These are phyloP conservation scores for Gallinago solitaria DNA, from an alignment of 2,797 vertebrate genomes.

Conservation along the genomic window DNA sequence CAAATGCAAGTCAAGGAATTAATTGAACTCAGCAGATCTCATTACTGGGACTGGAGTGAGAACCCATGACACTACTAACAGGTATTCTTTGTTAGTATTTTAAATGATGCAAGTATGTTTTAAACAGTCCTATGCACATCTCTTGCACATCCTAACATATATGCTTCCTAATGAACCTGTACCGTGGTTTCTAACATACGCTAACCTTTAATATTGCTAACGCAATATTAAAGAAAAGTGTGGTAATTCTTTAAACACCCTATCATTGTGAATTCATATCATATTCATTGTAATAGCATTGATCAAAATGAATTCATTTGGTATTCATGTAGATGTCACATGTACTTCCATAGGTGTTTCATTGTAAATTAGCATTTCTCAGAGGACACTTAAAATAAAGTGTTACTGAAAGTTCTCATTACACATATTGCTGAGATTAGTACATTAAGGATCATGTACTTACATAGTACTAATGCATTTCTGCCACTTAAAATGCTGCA, in stretches of 20 bases:
- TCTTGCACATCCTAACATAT: not conserved
- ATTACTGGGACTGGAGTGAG: not conserved
- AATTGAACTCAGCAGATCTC: not conserved
- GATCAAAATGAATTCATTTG: constrained; percentile 85
- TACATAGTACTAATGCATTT: constrained; percentile 81
- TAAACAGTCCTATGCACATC: not conserved
- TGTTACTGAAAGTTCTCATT: constrained; percentile 86
- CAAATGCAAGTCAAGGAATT: not conserved
- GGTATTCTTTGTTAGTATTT: not conserved
- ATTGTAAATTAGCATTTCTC: constrained; percentile 85
- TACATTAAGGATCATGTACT: constrained; percentile 84
- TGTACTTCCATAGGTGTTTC: constrained; percentile 84
- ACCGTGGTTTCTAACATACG: not conserved
- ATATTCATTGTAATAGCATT: constrained; percentile 81
- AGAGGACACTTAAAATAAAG: constrained; percentile 85
- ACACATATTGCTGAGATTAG: constrained; percentile 82
- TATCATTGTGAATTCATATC: constrained; percentile 79
- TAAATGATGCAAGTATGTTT: not conserved
- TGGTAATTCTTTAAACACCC: constrained; percentile 65
- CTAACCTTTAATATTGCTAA: constrained; percentile 54
- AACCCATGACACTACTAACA: not conserved
- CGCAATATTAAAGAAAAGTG: constrained; percentile 70
- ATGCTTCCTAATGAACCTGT: not conserved
- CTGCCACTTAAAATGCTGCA: constrained; percentile 79
- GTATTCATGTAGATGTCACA: constrained; percentile 84